Conservation (phyloP, 2,113 vertebrate genomes). For the Athene noctua region DNA sequence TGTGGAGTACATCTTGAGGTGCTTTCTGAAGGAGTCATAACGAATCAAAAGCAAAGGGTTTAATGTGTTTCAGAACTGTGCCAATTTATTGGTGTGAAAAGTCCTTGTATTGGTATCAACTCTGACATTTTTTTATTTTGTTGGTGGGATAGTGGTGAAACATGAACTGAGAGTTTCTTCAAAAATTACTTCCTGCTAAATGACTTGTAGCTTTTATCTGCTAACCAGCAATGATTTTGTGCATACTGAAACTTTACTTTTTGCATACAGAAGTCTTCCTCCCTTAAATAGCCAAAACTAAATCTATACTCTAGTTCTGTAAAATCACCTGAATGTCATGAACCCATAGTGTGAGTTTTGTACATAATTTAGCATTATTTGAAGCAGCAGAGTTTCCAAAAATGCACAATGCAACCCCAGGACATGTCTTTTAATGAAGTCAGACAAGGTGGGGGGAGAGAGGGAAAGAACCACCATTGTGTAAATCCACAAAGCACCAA, state of each 20-base stretch:
- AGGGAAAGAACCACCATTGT: not conserved
- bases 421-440: not conserved
- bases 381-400: not conserved
- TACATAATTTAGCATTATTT: not conserved
- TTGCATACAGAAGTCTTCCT: not conserved
- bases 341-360: not conserved
- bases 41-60: not conserved
- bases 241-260: not conserved
- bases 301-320: not conserved
- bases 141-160: not conserved
- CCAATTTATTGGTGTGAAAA: not conserved
- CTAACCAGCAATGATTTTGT: not conserved
- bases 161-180: not conserved
- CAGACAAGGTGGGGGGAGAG: not conserved
- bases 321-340: not conserved
- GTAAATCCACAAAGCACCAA: not conserved
- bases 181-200: not conserved
- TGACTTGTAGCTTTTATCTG: not conserved
- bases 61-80: not conserved
- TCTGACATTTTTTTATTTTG: conserved; percentile 63
- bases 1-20: conserved; percentile 71
- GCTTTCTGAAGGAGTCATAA: conserved; percentile 54
- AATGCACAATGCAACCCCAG: not conserved
- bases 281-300: not conserved
- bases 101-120: conserved; percentile 43